Conservation (phyloP, 92 coral and sea anemone genomes). For the Micromussa lordhowensis region DNA sequence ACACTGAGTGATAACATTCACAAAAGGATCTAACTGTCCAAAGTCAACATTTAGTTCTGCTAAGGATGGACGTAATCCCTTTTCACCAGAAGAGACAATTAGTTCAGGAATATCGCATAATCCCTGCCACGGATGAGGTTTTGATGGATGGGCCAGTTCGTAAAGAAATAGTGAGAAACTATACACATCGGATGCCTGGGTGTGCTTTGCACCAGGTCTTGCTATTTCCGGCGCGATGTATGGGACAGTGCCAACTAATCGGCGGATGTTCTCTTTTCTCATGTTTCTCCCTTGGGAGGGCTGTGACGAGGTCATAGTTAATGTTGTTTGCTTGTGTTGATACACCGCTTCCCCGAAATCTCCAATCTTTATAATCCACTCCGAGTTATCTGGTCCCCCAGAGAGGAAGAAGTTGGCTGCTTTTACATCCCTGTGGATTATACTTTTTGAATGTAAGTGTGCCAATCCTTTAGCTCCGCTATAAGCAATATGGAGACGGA, state of each 20-base stretch:
- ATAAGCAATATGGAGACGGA: slow-evolving; percentile 1
- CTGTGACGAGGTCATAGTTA: background rate
- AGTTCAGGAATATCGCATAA: slow-evolving; percentile 14
- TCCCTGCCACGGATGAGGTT: slow-evolving; percentile 61
- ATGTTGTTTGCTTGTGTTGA: background rate
- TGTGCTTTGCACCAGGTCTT: slow-evolving; percentile 23
- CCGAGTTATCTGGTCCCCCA: background rate
- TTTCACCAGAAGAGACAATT: background rate
- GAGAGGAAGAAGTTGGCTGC: background rate
- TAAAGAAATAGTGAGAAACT: slow-evolving; percentile 44
- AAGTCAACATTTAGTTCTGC: background rate
- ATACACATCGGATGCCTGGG: slow-evolving; percentile 36
- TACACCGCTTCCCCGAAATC: slow-evolving; percentile 31
- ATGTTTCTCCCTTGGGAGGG: background rate
- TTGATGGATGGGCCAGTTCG: slow-evolving; percentile 35
- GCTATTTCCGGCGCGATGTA: slow-evolving; percentile 30
- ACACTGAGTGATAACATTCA: background rate
- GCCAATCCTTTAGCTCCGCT: slow-evolving; percentile 10
- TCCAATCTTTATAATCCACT: background rate
- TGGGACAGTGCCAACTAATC: slow-evolving; percentile 20
- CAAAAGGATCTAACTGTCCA: background rate
- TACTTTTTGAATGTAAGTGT: background rate
- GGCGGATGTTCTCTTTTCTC: background rate
- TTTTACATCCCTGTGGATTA: background rate
- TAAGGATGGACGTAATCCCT: slow-evolving; percentile 24